Base-by-base conservation (phyloP, 2,797 vertebrate species). In the Sandelia bainsii region DNA sequence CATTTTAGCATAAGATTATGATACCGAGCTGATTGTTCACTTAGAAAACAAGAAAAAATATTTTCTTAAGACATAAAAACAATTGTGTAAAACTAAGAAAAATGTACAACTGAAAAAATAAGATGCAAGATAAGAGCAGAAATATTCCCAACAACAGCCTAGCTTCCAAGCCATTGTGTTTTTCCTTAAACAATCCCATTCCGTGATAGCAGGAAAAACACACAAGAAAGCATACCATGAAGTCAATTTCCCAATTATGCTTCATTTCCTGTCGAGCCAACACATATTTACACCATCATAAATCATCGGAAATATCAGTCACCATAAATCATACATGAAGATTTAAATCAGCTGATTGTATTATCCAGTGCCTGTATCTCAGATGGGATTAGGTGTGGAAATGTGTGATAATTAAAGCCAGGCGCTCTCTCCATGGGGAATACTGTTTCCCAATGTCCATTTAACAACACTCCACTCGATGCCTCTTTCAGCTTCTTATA, bases 361-460 rank as follows among this genome's bases (percentile, higher is more conserved):
- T 62, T 78, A 83, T 88, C 70, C 80, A 39, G 61, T 8, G 74
- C 56, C 68, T 82, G 69, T 62, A 83, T 84, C 79, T 87, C 22
- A 83, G 57, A 87, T 79, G 77, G 83, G 22, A 77, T 88, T 85
- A 90, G 82, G 85, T 88, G 84, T 85, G 25, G 83, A 91, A 88
- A 91, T 80, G 80, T 92, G 81, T 88, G 74, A 85, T 89, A 84
- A 90, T 89, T 84, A 87, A 88, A 83, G 37, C 86, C 89, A 92
- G 88, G 17, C 54, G 45, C 49, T 57, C 69, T 50, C 70, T 82
- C 80, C 60, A 53, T 62, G 69, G 83, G 79, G 84, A 87, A 83
- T 49, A 66, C n/a, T 63, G 54, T 85, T 89, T 88, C 86, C 74
- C 62, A 79, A 72, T 12, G 54, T 81, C 61, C 50, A 11, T 46